Evolutionary conservation across 2,797 vertebrate genomes (phyloP), one percentile per base, ranked within the genome.

Genomic region (Mormyrus hasselquistii): DNA sequence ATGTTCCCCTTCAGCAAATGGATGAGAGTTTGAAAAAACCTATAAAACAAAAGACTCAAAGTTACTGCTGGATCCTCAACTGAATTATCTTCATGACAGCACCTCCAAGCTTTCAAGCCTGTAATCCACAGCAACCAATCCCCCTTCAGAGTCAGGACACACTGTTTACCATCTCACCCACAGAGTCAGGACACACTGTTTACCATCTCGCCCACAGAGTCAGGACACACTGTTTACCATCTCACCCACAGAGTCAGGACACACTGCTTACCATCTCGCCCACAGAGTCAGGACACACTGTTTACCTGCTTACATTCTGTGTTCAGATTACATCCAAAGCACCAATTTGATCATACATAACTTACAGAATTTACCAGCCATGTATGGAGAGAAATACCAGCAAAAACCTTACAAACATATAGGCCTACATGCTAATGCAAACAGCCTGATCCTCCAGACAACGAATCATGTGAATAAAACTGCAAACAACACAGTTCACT

Each of bases 1-100:
- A 98, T 97, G 92, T 98, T 98, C 84, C 97, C 97, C 91, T 98
- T 98, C 87, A 98, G 94, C 41, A 98, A 96, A 89, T 98, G 97
- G 0, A 95, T 96, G 87, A 97, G 94, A 12, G 97, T 97, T 90
- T 98, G 96, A 69, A 95, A 41, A 93, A 97, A 98, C 79, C 97
- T 97, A 91, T 86, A 92, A 87, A 86, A 38, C 89, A 89, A 90
- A 41, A 90, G 88, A 53, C 89, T 65, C 12, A 79, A 1, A 86
- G 52, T 34, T 50, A 88, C 49, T 22, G 79, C 41, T 69, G 55
- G 73, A 16, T 44, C 73, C 73, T 79, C 73, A 16, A 41, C 38
- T 7, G 19, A 19, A 79, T n/a, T 41, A 4, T 76, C 34, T 34
- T 19, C 69, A 41, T 16, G 69, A 38, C 3, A 69, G 62, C 22